Evolutionary conservation across 2,113 vertebrate genomes (phyloP).

Genomic region (Peromyscus leucopus): DNA sequence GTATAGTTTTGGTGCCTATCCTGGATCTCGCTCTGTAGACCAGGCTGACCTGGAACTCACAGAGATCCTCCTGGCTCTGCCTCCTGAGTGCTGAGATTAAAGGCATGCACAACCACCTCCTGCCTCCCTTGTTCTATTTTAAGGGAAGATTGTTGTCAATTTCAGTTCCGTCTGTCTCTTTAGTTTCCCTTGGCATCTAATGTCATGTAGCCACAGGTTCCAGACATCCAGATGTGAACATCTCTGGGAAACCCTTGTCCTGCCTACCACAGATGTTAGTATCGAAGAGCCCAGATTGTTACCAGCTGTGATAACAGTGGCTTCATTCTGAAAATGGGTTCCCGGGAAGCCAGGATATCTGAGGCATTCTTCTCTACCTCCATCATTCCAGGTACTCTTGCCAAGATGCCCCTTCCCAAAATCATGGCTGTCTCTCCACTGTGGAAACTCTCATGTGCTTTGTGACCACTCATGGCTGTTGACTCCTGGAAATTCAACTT

Average conservation of each 20-base stretch:
- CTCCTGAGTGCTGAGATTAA: no score
- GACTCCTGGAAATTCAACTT: not conserved
- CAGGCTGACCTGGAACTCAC: no score
- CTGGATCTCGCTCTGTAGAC: no score
- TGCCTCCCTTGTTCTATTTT: not conserved
- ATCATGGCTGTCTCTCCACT: not conserved
- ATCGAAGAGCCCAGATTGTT: not conserved
- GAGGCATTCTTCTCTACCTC: fast-evolving
- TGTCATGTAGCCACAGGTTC: not conserved
- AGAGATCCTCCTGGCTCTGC: no score
- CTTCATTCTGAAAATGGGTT: not conserved
- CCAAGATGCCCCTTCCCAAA: no score
- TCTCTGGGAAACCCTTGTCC: not conserved
- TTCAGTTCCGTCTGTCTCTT: not conserved
- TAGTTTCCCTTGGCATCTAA: not conserved
- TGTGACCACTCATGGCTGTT: not conserved
- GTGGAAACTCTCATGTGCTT: not conserved
- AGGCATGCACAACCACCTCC: no score
- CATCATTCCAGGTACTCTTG: not conserved
- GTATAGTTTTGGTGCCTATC: no score
- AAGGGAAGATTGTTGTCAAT: not conserved
- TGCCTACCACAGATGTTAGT: not conserved
- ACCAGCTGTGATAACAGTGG: not conserved
- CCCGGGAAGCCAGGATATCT: not conserved
- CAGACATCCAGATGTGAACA: not conserved